Base-by-base conservation (phyloP, 2,113 vertebrate genomes). In the Hippocampus abdominalis region DNA sequence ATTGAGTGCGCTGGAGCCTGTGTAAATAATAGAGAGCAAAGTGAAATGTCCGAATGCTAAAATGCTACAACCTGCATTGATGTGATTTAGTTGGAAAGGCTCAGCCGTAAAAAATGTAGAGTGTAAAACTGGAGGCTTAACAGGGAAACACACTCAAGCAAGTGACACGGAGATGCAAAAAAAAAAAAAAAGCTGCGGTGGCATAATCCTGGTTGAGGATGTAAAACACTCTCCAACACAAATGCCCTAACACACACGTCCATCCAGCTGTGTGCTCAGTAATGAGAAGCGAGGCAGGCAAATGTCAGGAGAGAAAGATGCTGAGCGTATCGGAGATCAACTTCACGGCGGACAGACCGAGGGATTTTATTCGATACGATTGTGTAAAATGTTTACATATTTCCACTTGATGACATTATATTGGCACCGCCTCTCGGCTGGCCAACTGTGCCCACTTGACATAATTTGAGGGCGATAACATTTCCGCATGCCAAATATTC, bases 191-290 rank as follows among this genome's bases (percentile, higher is more conserved):
- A 71, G 75, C 78, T 67, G 66, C 25, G 9, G 48, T 64, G 40
- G 39, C 66, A 69, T 61, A 72, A 70, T 83, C 67, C 32, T 8
- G 25, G 74, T 74, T 51, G 59, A 80, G 69, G 59, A 46, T 8
- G 61, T 68, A 32, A 72, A 5, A 64, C 60, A 49, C 10, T 13
- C 68, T 61, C 51, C 32, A 36, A 75, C 39, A 77, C 54, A 36
- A 36, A 36, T 36, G 32, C 4, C 32, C 32, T 36, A 6, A 4
- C 51, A 49, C 64, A 48, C 39, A 61, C 71, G 0, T 85, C 80
- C 80, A 89, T 88, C 78, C 81, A 81, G 75, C 79, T 78, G 68
- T 1, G 48, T 75, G 72, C 69, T 72, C 53, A 18, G 75, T 81
- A 80, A 84, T 84, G 78, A 82, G 72, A 79, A 29, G 57, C 3